These are phyloP conservation scores for Eutrigla gurnardus DNA, from an alignment of 2,797 vertebrate genomes.

Conservation along the genomic window DNA sequence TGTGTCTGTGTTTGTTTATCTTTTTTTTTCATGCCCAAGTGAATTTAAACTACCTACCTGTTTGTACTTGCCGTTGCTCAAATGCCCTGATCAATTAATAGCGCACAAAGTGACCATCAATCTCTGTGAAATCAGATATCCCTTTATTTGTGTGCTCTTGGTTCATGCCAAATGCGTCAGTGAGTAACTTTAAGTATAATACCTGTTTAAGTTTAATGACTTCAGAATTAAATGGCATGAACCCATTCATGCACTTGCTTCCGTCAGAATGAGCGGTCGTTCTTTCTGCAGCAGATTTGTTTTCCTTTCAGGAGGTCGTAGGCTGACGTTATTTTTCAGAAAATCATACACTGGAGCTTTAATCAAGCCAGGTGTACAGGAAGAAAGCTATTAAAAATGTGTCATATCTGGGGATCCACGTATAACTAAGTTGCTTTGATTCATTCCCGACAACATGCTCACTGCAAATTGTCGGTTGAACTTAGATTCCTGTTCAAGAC, in stretches of 20 bases:
- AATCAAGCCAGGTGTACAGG: not conserved
- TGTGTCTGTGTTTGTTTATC: constrained; percentile 5
- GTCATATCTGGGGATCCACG: not conserved
- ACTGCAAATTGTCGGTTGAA: constrained; percentile 2
- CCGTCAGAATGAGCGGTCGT: not conserved
- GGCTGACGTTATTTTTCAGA: not conserved
- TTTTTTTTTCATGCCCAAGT: constrained; percentile 7
- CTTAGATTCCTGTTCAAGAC: constrained; percentile 1
- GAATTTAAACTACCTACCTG: constrained; percentile 27
- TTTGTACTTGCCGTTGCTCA: constrained; percentile 8
- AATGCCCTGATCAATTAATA: constrained; percentile 14
- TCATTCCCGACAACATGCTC: not conserved
- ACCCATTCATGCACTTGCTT: not conserved
- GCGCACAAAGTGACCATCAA: not conserved
- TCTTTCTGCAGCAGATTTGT: not conserved
- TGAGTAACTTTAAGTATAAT: not conserved
- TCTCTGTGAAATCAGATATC: not conserved
- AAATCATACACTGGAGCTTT: not conserved
- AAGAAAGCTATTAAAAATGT: not conserved
- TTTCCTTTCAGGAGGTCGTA: constrained; percentile 1
- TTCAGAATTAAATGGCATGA: not conserved
- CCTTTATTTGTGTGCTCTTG: constrained; percentile 6
- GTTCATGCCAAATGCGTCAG: not conserved
- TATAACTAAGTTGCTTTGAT: not conserved
- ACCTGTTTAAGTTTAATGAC: not conserved